Conservation (phyloP, 2,113 vertebrate species). For the Motacilla tschutschensis region DNA sequence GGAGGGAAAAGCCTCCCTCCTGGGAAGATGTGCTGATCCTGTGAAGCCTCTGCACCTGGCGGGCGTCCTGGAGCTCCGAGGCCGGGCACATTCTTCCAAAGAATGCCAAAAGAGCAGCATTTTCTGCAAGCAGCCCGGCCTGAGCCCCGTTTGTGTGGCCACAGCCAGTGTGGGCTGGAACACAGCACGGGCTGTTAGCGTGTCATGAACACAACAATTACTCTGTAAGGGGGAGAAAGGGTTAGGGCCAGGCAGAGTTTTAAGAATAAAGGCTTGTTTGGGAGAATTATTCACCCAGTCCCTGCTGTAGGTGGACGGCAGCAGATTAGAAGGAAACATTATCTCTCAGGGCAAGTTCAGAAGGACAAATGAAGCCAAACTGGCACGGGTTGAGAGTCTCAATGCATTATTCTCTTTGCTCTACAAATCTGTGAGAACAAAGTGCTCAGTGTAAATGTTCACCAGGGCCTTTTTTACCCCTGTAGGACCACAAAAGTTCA, state of each 20-base stretch:
- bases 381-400: slow-evolving; percentile 66
- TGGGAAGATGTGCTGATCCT: background rate
- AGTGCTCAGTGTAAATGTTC: slow-evolving; percentile 80
- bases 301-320: slow-evolving; percentile 78
- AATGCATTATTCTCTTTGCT: slow-evolving; percentile 79
- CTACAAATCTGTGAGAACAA: slow-evolving; percentile 77
- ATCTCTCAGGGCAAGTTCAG: slow-evolving; percentile 81
- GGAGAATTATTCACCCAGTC: slow-evolving; percentile 73
- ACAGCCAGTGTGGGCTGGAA: slow-evolving; percentile 55
- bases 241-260: slow-evolving; percentile 25
- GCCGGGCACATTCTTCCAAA: slow-evolving; percentile 18
- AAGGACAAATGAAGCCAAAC: slow-evolving; percentile 64
- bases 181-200: slow-evolving; percentile 26
- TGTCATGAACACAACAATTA: slow-evolving; percentile 47
- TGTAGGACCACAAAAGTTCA: slow-evolving; percentile 82
- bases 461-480: slow-evolving; percentile 67
- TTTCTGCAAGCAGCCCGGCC: background rate
- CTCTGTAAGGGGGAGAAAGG: slow-evolving; percentile 36
- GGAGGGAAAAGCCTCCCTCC: background rate
- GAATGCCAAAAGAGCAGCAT: slow-evolving; percentile 36
- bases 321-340: slow-evolving; percentile 85
- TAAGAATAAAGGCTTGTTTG: slow-evolving; percentile 77
- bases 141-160: slow-evolving; percentile 32
- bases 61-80: background rate
- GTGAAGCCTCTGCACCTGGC: background rate